phyloP scores from a whole-genome alignment of 2,113 vertebrate species.

The Ivindomyrus marchei region DNA sequence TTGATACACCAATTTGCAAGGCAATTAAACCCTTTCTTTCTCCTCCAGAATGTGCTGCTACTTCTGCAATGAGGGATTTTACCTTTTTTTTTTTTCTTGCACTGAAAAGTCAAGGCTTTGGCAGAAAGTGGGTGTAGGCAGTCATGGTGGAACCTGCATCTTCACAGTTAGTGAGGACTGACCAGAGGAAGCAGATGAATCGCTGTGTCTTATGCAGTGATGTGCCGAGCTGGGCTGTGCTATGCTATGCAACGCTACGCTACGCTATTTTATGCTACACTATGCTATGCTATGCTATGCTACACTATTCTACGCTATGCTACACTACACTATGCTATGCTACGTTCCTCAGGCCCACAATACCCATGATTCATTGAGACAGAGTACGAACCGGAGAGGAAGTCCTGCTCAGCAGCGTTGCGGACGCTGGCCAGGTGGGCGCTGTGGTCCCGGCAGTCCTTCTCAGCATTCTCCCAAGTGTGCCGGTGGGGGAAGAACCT shows the following conservation, averaged over 20 bases:
- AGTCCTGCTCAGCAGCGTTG: conserved; percentile 73
- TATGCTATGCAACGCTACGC: not conserved
- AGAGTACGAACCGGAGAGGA: conserved; percentile 72
- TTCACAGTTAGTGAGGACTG: not conserved
- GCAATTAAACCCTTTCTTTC: not conserved
- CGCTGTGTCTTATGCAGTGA: not conserved
- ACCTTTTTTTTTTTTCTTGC: not conserved
- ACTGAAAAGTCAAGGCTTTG: not conserved
- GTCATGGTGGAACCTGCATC: not conserved
- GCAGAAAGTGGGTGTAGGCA: not conserved
- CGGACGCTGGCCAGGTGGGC: conserved; percentile 83
- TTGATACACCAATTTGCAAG: conserved; percentile 1
- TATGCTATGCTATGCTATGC: not conserved
- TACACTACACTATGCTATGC: not conserved
- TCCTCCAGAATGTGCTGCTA: not conserved
- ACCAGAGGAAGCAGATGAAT: not conserved
- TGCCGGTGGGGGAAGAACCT: conserved; percentile 80
- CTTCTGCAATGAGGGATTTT: not conserved
- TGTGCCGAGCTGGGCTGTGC: not conserved
- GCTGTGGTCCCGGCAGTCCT: conserved; percentile 81
- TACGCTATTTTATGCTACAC: too few relatives aligned
- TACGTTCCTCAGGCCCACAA: not conserved
- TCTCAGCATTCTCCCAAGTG: conserved; percentile 92
- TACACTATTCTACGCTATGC: not conserved
- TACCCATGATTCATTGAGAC: not conserved